Evolutionary conservation across 2,113 vertebrate species (phyloP).

Genomic region (Thinocorus orbignyianus): DNA sequence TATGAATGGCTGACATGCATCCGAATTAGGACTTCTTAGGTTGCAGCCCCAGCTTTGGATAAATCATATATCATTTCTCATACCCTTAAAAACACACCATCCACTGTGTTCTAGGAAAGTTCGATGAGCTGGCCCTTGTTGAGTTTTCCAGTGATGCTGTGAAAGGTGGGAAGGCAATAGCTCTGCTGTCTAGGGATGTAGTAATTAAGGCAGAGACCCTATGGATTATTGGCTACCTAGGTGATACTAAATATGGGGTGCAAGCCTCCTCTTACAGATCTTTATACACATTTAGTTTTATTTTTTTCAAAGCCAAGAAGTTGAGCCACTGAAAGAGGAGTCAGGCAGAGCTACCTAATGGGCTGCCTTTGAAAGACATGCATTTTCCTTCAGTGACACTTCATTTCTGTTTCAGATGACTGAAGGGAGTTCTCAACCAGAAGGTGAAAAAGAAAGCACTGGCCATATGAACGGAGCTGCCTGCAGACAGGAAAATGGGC

Average conservation of each 20-base stretch:
- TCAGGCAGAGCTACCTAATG: background rate
- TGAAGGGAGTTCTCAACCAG: background rate
- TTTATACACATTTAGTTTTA: background rate
- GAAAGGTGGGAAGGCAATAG: background rate
- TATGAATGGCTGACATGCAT: background rate
- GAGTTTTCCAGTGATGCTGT: background rate
- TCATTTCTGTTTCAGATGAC: constrained; percentile 53
- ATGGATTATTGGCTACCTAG: background rate
- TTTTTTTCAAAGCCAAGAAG: background rate
- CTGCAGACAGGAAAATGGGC: constrained; percentile 64
- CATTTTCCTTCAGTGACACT: background rate
- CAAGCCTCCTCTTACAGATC: background rate
- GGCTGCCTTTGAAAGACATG: background rate
- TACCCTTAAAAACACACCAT: background rate
- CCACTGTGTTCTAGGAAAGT: background rate
- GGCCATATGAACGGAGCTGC: constrained; percentile 47
- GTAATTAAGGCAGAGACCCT: background rate
- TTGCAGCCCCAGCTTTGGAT: background rate
- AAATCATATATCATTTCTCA: background rate
- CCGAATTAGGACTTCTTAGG: background rate
- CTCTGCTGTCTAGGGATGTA: background rate
- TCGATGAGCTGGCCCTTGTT: background rate
- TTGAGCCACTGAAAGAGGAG: background rate
- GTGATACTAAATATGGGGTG: background rate
- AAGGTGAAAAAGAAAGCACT: background rate